These are phyloP conservation scores for Bombyx mori DNA, from an alignment of 1,140 invertebrate genomes.

Conservation along the genomic window ASM3026992v2 NC_085115.1:802001-802500, in stretches of 20 bases:
- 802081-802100: constrained; percentile 11
- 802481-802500: too few species aligned
- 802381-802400: too few species aligned
- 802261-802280: constrained; percentile 22
- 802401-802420: too few species aligned
- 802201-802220: constrained; percentile 37
- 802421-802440: too few species aligned
- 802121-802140: neutral
- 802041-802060: constrained; percentile 20
- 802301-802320: too few species aligned
- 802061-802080: constrained; percentile 30
- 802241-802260: constrained; percentile 18
- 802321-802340: too few species aligned
- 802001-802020: constrained; percentile 42
- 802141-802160: neutral
- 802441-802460: too few species aligned
- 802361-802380: too few species aligned
- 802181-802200: constrained; percentile 17
- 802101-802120: constrained; percentile 6
- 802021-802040: constrained; percentile 19
- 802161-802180: constrained; percentile 12
- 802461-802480: too few species aligned
- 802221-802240: constrained; percentile 45
- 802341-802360: too few species aligned
- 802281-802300: too few species aligned